A percentile compares a stretch with the other conserved stretches of the same genome.
Evolutionary conservation across 1,140 invertebrate species (phyloP).

Genomic region (Parapsyche elsis): DNA sequence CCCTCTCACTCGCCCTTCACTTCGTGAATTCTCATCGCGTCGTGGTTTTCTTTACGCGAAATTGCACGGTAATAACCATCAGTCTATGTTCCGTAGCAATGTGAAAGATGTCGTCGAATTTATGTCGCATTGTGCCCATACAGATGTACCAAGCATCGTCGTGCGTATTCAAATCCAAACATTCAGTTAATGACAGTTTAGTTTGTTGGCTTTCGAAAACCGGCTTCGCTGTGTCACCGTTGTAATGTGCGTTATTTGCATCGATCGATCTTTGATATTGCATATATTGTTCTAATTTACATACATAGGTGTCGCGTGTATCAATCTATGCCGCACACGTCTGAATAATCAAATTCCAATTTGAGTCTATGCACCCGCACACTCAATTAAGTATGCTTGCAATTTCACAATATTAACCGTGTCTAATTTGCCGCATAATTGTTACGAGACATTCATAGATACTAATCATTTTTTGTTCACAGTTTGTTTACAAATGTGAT

Average conservation of each 20-base stretch:
- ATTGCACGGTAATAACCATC: constrained; percentile 44
- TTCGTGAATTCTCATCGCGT: constrained; percentile 46
- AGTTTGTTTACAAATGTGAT: no score
- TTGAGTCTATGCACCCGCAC: not conserved
- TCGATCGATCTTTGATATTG: no score
- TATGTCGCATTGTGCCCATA: not conserved
- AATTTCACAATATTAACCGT: constrained; percentile 18
- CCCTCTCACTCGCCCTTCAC: no score
- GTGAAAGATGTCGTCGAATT: not conserved
- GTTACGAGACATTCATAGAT: no score
- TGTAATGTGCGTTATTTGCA: no score
- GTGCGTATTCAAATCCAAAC: not conserved
- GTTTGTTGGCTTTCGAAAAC: no score
- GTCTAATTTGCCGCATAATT: not conserved
- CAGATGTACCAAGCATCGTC: not conserved
- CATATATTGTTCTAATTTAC: not conserved
- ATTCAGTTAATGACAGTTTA: no score
- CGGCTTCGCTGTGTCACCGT: no score
- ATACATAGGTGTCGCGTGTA: no score
- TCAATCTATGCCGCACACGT: not conserved
- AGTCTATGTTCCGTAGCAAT: constrained; percentile 28
- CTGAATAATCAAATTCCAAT: constrained; percentile 35
- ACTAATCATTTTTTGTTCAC: no score
- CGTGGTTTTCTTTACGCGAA: constrained; percentile 18
- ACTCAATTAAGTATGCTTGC: constrained; percentile 10